Percentiles rank a stretch among this genome's conserved stretches.
Conservation (phyloP, 2,113 vertebrate genomes). For the Haemorhous mexicanus region DNA sequence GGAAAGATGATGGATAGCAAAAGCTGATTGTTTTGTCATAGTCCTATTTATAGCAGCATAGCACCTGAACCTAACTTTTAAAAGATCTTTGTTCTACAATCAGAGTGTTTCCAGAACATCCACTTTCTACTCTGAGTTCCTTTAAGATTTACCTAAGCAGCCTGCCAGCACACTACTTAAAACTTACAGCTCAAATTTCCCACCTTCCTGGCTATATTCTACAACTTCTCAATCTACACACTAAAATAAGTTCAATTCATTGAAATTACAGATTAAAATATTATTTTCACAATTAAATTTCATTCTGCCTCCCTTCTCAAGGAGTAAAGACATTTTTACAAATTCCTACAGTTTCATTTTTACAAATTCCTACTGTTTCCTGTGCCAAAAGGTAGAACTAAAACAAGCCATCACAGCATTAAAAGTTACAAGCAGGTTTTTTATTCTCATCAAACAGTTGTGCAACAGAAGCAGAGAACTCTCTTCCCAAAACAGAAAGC, state of each 20-base stretch:
- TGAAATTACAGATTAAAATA: background rate
- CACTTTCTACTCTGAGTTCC: background rate
- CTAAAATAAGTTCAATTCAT: background rate
- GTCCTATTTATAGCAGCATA: background rate
- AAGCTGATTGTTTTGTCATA: background rate
- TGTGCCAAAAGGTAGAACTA: background rate
- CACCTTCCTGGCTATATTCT: background rate
- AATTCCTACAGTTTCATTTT: background rate
- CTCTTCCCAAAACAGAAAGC: background rate
- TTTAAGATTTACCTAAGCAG: background rate
- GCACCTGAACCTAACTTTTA: background rate
- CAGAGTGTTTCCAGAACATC: background rate
- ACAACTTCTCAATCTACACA: background rate
- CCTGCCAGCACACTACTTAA: background rate
- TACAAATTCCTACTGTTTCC: background rate
- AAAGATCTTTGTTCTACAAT: background rate
- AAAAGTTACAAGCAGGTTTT: background rate
- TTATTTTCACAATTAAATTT: background rate
- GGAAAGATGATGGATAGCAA: background rate
- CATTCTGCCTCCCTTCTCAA: background rate
- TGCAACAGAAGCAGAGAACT: background rate
- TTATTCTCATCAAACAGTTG: background rate
- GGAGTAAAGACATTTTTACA: background rate
- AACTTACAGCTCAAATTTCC: background rate
- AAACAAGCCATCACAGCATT: background rate